Evolutionary conservation across 2,888 invertebrate genomes (phyloP).

Genomic region (Mesochorus sp.): DNA sequence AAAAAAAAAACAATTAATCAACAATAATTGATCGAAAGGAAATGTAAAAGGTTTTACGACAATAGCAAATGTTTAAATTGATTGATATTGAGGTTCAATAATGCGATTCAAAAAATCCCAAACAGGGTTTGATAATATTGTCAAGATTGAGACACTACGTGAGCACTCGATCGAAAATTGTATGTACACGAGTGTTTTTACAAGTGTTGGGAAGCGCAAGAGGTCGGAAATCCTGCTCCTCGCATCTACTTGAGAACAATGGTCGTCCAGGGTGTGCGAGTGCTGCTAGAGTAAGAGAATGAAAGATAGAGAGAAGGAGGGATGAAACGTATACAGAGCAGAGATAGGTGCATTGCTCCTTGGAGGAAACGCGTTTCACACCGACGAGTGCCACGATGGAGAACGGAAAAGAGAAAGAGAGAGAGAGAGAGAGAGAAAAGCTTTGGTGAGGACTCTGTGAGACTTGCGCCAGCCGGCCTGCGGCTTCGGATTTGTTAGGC

Average conservation of each 20-base stretch:
- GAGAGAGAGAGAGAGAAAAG: constrained; percentile 7
- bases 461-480: constrained; percentile 65
- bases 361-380: constrained; percentile 7
- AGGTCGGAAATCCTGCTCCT: constrained; percentile 38
- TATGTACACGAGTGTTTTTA: constrained; percentile 69
- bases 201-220: constrained; percentile 58
- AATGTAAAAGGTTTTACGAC: too few relatives aligned
- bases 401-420: constrained; percentile 29
- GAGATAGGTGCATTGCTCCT: constrained; percentile 38
- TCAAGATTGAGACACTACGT: constrained; percentile 18
- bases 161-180: constrained; percentile 18
- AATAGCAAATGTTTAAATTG: too few relatives aligned
- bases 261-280: constrained; percentile 28
- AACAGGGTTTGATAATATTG: constrained; percentile 12
- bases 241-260: constrained; percentile 45
- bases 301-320: background rate
- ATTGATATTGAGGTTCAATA: too few relatives aligned
- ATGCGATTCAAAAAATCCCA: background rate
- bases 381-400: constrained; percentile 11
- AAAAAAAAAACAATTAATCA: too few relatives aligned
- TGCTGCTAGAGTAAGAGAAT: background rate
- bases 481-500: constrained; percentile 76
- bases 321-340: constrained; percentile 20
- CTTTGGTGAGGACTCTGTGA: constrained; percentile 49
- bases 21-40: too few relatives aligned